Percentiles rank a stretch among this genome's conserved stretches.
Conservation (phyloP, 2,113 vertebrate species). For the Origma solitaria region DNA sequence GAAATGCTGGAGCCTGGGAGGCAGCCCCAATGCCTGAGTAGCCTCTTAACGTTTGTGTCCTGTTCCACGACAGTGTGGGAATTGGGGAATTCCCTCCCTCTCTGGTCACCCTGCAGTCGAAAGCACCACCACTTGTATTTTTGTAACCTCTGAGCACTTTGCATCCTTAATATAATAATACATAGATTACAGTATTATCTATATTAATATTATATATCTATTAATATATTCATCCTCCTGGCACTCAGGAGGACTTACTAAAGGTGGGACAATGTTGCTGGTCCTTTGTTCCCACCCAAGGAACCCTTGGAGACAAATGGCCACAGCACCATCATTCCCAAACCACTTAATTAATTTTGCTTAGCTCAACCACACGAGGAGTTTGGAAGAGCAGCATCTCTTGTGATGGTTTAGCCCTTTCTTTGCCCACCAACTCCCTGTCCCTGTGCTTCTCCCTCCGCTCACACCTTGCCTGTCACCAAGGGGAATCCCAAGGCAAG, state of each 20-base stretch:
- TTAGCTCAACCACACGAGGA: not conserved
- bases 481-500: not conserved
- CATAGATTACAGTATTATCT: not conserved
- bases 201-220: not conserved
- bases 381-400: not conserved
- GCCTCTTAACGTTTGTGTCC: not conserved
- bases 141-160: not conserved
- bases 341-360: not conserved
- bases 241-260: not conserved
- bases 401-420: not conserved
- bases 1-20: not conserved
- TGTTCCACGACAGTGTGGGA: rapidly evolving
- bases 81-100: not conserved
- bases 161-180: not conserved
- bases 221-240: not conserved
- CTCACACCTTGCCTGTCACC: not conserved
- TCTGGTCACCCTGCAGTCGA: not conserved
- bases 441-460: not conserved
- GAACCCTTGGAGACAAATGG: not conserved
- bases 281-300: not conserved
- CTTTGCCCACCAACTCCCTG: not conserved
- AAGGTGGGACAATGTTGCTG: not conserved
- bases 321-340: not conserved
- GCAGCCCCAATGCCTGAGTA: not conserved
- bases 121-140: not conserved